Evolutionary conservation across 2,797 vertebrate species (phyloP).

Genomic region (Gymnoscopelus microlampas): DNA sequence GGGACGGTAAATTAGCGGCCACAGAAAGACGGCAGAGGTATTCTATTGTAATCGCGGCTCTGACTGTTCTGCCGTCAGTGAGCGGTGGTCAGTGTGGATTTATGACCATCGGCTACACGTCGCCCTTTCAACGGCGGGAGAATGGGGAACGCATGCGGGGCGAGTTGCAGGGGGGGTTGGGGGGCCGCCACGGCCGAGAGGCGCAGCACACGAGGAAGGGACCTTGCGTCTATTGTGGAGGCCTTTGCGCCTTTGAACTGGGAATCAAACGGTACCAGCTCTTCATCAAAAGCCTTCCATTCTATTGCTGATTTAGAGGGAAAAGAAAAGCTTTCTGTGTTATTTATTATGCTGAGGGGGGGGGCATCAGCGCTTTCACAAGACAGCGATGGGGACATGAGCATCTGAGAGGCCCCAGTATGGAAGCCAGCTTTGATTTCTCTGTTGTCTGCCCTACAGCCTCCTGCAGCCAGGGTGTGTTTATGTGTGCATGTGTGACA

Average conservation of each 20-base stretch:
- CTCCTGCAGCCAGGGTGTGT: constrained; percentile 49
- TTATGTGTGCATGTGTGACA: constrained; percentile 65
- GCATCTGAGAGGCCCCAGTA: constrained; percentile 83
- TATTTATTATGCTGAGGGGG: constrained; percentile 86
- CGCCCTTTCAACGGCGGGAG: constrained; percentile 66
- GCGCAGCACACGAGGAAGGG: constrained; percentile 82
- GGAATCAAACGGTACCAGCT: constrained; percentile 92
- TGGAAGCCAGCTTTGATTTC: constrained; percentile 78
- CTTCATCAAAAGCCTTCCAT: constrained; percentile 86
- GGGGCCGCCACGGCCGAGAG: constrained; percentile 45
- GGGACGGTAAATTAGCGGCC: constrained; percentile 78
- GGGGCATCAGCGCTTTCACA: constrained; percentile 82
- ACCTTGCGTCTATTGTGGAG: constrained; percentile 82
- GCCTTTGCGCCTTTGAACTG: constrained; percentile 85
- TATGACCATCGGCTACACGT: constrained; percentile 78
- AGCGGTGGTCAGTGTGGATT: constrained; percentile 79
- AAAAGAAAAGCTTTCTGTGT: constrained; percentile 88
- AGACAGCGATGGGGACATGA: constrained; percentile 84
- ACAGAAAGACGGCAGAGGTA: constrained; percentile 72
- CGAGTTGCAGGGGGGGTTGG: constrained; percentile 30
- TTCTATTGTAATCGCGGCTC: constrained; percentile 67
- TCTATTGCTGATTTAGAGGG: constrained; percentile 67
- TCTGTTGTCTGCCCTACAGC: constrained; percentile 45
- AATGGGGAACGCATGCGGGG: constrained; percentile 55
- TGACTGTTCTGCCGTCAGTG: constrained; percentile 69